phyloP scores from a whole-genome alignment of 2,113 vertebrate genomes.

The Aptenodytes patagonicus region DNA sequence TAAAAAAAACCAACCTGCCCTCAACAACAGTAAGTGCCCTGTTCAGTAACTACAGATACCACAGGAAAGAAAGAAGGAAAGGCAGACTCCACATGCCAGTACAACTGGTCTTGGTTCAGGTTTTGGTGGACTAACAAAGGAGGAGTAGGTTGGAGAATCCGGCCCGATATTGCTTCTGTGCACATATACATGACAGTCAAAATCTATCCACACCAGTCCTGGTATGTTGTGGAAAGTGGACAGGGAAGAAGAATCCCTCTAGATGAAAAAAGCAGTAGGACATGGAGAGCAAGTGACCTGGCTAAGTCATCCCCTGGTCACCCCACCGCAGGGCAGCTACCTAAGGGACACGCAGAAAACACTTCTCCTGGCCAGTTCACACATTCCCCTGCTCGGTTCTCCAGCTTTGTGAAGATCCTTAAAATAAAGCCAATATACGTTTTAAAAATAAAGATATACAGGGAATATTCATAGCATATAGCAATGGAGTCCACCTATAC shows the following conservation, averaged over 20 bases:
- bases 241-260: not conserved
- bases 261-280: not conserved
- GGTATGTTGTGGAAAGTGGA: not conserved
- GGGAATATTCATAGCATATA: not conserved
- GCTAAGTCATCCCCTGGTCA: not conserved
- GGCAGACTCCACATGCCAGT: not conserved
- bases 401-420: not conserved
- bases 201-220: not conserved
- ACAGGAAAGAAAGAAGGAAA: not conserved
- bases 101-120: not conserved
- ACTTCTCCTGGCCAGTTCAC: too few relatives aligned
- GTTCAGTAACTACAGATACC: not conserved
- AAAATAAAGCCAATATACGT: not conserved
- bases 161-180: not conserved
- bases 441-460: not conserved
- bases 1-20: not conserved
- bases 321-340: not conserved
- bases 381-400: not conserved
- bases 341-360: not conserved
- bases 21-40: not conserved
- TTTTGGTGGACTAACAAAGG: not conserved
- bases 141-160: not conserved
- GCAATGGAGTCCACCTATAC: not conserved
- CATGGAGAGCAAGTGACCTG: fast-evolving
- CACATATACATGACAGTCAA: not conserved